A percentile compares a stretch with the other conserved stretches of the same genome.
phyloP scores from a whole-genome alignment of 2,113 vertebrate genomes.

The Hepsetus odoe region DNA sequence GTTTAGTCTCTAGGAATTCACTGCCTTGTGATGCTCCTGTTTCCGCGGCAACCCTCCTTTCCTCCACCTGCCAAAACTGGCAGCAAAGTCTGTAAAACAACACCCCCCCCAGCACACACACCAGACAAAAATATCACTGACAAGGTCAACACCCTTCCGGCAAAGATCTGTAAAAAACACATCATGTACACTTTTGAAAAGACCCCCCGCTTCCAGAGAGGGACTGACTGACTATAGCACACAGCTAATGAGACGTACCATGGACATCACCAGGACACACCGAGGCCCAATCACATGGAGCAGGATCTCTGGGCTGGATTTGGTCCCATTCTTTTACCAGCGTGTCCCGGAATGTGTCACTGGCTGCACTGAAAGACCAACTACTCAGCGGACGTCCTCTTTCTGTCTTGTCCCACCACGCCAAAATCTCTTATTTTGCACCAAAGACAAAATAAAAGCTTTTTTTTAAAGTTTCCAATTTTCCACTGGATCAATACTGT shows the following conservation, averaged over 20 bases:
- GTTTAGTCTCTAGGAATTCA: conserved; percentile 48
- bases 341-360: too few relatives aligned
- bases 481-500: too few relatives aligned
- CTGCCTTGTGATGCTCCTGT: conserved; percentile 64
- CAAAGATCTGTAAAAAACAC: conserved; percentile 63
- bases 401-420: too few relatives aligned
- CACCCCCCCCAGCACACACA: conserved; percentile 57
- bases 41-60: conserved; percentile 72
- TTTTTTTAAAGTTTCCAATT: too few relatives aligned
- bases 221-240: conserved; percentile 41
- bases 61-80: conserved; percentile 65
- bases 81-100: conserved; percentile 62
- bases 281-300: too few relatives aligned
- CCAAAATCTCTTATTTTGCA: too few relatives aligned
- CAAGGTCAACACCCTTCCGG: conserved; percentile 73
- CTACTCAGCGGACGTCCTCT: too few relatives aligned
- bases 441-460: too few relatives aligned
- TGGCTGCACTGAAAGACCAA: too few relatives aligned
- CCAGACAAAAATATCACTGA: conserved; percentile 70
- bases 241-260: conserved; percentile 3
- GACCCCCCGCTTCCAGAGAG: conserved; percentile 38
- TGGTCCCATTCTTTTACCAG: too few relatives aligned
- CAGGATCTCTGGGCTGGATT: too few relatives aligned
- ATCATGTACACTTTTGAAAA: conserved; percentile 57
- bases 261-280: too few relatives aligned